phyloP scores from a whole-genome alignment of 2,113 vertebrate species.

The Opisthocomus hoazin region DNA sequence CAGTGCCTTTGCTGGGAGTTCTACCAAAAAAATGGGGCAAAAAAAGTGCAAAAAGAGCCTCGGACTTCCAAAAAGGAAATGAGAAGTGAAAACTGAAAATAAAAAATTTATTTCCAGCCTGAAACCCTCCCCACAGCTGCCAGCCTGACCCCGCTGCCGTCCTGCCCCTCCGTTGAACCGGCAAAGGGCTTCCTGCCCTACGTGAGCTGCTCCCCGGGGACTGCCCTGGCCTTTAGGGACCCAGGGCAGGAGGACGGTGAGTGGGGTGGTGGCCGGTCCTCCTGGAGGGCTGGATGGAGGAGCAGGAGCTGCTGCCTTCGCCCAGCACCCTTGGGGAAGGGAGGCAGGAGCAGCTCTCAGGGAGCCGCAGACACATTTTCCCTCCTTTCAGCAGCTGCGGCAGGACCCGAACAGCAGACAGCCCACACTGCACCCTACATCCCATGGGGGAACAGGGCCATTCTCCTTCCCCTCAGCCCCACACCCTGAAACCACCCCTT shows the following conservation, averaged over 20 bases:
- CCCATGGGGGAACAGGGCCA: rapidly evolving
- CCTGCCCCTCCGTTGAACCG: rapidly evolving
- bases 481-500: background rate
- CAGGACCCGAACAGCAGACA: background rate
- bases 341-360: background rate
- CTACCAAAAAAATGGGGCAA: too few species aligned
- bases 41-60: background rate
- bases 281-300: background rate
- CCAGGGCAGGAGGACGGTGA: rapidly evolving
- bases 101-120: background rate
- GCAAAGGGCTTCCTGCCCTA: background rate
- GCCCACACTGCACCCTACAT: background rate
- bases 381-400: rapidly evolving
- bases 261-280: background rate
- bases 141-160: background rate
- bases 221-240: background rate
- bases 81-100: background rate
- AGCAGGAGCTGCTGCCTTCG: background rate
- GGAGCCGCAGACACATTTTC: rapidly evolving
- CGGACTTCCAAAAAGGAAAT: background rate
- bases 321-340: background rate
- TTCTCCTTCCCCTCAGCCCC: background rate
- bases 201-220: background rate
- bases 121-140: background rate
- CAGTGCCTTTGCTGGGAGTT: background rate